These are phyloP conservation scores for Dasyornis broadbenti DNA, from an alignment of 2,113 vertebrate species.

Conservation along the genomic window DNA sequence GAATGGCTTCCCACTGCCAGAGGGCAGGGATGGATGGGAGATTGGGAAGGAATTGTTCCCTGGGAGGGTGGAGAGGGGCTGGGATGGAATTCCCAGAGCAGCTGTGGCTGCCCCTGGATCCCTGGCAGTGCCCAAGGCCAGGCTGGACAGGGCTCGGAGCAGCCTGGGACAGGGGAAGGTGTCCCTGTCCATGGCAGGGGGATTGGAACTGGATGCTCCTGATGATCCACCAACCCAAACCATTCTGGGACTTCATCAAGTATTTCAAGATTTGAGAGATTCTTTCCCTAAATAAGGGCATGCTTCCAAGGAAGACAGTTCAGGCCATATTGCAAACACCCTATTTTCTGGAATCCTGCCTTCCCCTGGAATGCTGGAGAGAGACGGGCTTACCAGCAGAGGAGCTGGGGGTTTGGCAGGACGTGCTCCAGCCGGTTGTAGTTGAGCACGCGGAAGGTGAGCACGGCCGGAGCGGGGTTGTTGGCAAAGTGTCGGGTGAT, in stretches of 20 bases:
- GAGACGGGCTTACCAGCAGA: conserved; percentile 83
- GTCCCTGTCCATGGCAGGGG: background rate
- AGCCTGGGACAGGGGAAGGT: accelerated
- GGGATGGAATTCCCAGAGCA: accelerated
- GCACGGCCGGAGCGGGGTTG: conserved; percentile 86
- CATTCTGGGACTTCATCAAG: accelerated
- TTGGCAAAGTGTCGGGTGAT: conserved; percentile 95
- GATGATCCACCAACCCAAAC: background rate
- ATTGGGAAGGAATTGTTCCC: background rate
- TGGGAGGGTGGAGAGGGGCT: accelerated
- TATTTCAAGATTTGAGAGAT: accelerated
- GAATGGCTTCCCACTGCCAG: background rate
- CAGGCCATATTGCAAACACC: accelerated
- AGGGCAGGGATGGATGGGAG: accelerated
- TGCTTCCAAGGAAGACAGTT: background rate
- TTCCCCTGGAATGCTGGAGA: accelerated
- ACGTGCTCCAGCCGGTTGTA: conserved; percentile 92
- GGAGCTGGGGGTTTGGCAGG: conserved; percentile 95
- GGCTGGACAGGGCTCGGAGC: accelerated
- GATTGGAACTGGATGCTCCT: background rate
- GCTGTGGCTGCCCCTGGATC: background rate
- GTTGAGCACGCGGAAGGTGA: conserved; percentile 92
- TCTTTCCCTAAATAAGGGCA: background rate
- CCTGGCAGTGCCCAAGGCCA: background rate
- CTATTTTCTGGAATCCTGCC: accelerated